Conservation (phyloP, 1,140 invertebrate species). For the Aphis craccivora region DNA sequence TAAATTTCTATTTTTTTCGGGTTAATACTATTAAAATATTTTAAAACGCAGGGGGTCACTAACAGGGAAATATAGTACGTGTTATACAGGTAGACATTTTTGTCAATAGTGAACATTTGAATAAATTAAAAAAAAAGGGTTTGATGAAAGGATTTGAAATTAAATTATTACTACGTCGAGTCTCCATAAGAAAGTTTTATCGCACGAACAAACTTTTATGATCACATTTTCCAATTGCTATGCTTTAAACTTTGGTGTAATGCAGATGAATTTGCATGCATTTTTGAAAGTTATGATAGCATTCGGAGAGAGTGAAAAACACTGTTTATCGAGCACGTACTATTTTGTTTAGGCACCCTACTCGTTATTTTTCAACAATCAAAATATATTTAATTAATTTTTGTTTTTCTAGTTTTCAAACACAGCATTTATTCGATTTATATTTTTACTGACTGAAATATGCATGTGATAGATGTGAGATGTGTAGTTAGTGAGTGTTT, state of each 20-base stretch:
- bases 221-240: not conserved
- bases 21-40: not conserved
- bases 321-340: not conserved
- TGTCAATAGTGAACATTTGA: not conserved
- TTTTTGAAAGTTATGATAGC: not conserved
- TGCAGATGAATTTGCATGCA: not conserved
- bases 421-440: not conserved
- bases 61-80: not conserved
- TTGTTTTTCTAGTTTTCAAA: not conserved
- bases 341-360: not conserved
- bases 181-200: constrained; percentile 9
- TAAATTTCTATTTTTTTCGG: not conserved
- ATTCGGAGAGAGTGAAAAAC: not conserved
- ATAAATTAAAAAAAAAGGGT: constrained; percentile 24
- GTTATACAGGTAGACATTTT: not conserved
- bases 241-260: not conserved
- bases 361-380: not conserved
- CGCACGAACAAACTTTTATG: not conserved
- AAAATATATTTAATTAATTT: not conserved
- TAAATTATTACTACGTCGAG: not conserved
- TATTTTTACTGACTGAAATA: not conserved
- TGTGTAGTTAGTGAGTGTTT: not conserved
- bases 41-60: not conserved
- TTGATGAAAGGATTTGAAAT: not conserved
- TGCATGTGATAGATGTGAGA: not conserved